A percentile compares a stretch with the other conserved stretches of the same genome.
phyloP scores from a whole-genome alignment of 2,797 vertebrate species.

The Zalophus californianus region DNA sequence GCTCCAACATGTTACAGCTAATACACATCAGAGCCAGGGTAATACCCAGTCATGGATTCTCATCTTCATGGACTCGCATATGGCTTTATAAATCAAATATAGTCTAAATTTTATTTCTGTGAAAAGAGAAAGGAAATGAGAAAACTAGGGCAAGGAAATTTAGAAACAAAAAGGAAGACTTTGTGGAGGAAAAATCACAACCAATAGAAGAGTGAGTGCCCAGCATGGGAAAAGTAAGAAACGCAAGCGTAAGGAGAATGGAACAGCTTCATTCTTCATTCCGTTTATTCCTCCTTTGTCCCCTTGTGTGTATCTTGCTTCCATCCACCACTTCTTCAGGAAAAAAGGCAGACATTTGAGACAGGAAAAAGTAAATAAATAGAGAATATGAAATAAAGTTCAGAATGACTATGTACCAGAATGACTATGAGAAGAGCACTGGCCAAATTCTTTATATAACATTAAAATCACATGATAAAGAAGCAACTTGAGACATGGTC shows the following conservation, averaged over 20 bases:
- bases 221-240: not conserved
- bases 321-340: not conserved
- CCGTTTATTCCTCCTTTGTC: not conserved
- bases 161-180: not conserved
- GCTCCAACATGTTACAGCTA: not conserved
- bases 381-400: constrained; percentile 10
- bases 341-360: not conserved
- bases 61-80: not conserved
- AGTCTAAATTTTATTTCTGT: not conserved
- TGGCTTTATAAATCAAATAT: not conserved
- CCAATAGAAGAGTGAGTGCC: not conserved
- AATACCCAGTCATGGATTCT: not conserved
- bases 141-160: not conserved
- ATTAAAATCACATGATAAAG: not conserved
- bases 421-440: not conserved
- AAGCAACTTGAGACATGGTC: not conserved
- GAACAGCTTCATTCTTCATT: not conserved
- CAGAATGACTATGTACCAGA: not conserved
- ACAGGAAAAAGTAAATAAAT: not conserved
- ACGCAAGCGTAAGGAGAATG: rapidly evolving
- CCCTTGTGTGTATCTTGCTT: not conserved
- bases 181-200: not conserved
- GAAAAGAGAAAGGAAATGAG: not conserved
- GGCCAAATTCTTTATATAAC: not conserved
- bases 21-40: not conserved